Conservation (phyloP, 1,140 invertebrate species). For the Drosophila kanapiae region DNA sequence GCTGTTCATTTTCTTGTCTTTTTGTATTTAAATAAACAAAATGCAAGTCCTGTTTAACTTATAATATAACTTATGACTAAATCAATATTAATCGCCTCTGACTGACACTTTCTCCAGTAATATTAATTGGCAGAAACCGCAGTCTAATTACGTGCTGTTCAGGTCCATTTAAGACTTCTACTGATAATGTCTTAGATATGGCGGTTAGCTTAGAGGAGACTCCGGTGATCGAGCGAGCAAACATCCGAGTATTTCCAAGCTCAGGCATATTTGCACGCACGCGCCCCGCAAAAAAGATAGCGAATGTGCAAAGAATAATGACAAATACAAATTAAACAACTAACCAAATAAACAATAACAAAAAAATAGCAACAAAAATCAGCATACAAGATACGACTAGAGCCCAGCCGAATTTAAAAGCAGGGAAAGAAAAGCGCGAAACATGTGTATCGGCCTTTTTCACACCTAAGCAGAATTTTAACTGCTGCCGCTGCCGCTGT, state of each 20-base stretch:
- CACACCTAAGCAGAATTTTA: conserved; percentile 64
- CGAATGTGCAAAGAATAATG: conserved; percentile 35
- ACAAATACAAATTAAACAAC: conserved; percentile 65
- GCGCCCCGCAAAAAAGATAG: conserved; percentile 31
- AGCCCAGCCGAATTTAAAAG: conserved; percentile 9
- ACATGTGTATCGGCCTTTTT: conserved; percentile 71
- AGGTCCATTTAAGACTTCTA: neutral
- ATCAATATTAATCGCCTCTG: too few species aligned
- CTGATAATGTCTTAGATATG: conserved; percentile 7
- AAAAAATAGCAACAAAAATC: conserved; percentile 43
- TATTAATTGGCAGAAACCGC: neutral
- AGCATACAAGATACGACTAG: conserved; percentile 41
- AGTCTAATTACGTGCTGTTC: conserved; percentile 9
- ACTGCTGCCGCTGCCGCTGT: too few species aligned
- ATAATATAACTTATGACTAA: too few species aligned
- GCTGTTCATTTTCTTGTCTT: neutral
- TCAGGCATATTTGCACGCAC: conserved; percentile 54
- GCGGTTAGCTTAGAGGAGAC: conserved; percentile 8
- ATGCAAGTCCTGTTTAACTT: neutral
- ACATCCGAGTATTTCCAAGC: conserved; percentile 13
- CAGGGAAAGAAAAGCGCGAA: conserved; percentile 30
- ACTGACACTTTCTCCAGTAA: neutral
- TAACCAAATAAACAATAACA: conserved; percentile 44
- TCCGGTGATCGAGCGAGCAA: conserved; percentile 25
- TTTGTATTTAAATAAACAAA: too few species aligned